Base-by-base conservation (phyloP, 2,113 vertebrate genomes). In the Xenus cinereus region DNA sequence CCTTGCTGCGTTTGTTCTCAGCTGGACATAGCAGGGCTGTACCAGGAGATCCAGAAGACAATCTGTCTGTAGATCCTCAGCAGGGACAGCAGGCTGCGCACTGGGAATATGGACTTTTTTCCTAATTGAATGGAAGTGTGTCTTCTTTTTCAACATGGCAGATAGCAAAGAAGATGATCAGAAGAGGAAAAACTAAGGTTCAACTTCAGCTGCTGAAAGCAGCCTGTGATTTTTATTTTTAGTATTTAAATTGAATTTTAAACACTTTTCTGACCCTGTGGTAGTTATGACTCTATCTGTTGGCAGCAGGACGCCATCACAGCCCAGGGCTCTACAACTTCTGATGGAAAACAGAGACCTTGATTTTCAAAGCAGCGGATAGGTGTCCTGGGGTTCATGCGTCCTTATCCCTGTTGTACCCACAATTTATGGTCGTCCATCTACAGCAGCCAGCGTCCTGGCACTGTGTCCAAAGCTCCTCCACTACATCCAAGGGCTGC, bases 381-480 rank as follows among this genome's bases (percentile, higher is more conserved):
- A 11, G 23, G 41, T 43, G 43, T 28, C 37, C 45, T 23, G 59
- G 10, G 33, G 24, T 15, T n/a, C n/a, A n/a, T n/a, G n/a, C n/a
- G 18, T 54, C 32, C 72, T 53, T 26, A 19, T 48, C 51, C 7
- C 23, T 20, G 22, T 48, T 39, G 41, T 41, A 41, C n/a, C n/a
- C 12, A 2, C 15, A 24, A 46, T 39, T 37, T 30, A 5, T 10
- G 5, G 28, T 41, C 6, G 1, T 22, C 64, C 33, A 7, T 71
- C 39, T 8, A 0, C 17, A 9, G 59, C n/a, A 41, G 35, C 16
- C 67, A 35, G 60, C 28, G 10, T 68, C 32, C 57, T 3, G 0
- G 48, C 28, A 26, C 26, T 11, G 37, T 4, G 0, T 66, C 87
- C 51, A 30, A 22, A 30, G 46, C 74, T 74, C 35, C 26, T 23